Conservation (phyloP, 2,113 vertebrate species). For the Poeciliopsis turrubarensis region DNA sequence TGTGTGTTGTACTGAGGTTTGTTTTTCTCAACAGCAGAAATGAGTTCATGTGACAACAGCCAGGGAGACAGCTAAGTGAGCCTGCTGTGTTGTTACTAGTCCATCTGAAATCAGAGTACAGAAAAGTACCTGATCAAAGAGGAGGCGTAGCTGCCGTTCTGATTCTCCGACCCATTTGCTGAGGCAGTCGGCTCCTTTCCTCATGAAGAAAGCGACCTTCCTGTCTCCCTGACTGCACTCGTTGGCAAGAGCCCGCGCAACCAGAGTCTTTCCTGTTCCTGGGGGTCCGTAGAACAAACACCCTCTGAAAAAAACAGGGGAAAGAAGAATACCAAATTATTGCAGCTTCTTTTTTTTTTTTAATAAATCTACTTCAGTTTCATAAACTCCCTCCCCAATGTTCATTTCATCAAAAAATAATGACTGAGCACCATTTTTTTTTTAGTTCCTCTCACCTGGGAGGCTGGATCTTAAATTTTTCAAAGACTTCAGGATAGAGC, state of each 20-base stretch:
- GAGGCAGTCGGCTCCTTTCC: conserved; percentile 98
- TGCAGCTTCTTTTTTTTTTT: neutral
- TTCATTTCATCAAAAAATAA: neutral
- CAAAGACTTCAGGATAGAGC: conserved; percentile 97
- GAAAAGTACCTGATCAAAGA: conserved; percentile 92
- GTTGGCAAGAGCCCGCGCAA: conserved; percentile 96
- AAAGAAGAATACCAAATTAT: conserved; percentile 7
- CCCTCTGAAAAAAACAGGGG: conserved; percentile 78
- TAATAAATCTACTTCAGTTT: neutral
- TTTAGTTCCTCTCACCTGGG: conserved; percentile 84
- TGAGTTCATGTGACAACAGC: neutral
- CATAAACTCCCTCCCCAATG: no score
- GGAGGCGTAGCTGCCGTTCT: conserved; percentile 95
- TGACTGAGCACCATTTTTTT: neutral
- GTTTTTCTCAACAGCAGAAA: neutral
- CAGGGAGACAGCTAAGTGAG: no score
- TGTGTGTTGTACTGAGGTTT: neutral
- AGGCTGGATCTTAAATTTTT: conserved; percentile 98
- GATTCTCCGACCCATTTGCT: conserved; percentile 99
- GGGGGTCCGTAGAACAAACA: conserved; percentile 99
- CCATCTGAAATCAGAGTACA: neutral
- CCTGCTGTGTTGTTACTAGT: no score
- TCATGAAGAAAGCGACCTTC: conserved; percentile 99
- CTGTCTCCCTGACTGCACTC: conserved; percentile 97
- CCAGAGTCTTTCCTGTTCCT: conserved; percentile 98